These are phyloP conservation scores for Avahi laniger DNA, from an alignment of 2,797 vertebrate genomes.

Conservation along the genomic window DNA sequence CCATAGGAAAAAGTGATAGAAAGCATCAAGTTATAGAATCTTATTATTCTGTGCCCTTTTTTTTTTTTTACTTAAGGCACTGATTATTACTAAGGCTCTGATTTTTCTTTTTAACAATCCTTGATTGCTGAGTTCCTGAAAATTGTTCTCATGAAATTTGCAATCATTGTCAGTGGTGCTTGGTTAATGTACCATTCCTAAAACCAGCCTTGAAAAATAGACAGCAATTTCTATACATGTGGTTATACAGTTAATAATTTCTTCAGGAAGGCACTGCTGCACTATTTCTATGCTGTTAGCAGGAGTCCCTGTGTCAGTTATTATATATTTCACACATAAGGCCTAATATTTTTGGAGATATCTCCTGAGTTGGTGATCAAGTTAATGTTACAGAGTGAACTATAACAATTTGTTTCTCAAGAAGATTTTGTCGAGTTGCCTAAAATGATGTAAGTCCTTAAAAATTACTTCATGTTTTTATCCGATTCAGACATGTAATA, in stretches of 20 bases:
- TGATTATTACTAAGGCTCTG: not conserved
- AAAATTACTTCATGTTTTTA: slow-evolving; percentile 38
- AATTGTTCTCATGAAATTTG: slow-evolving; percentile 37
- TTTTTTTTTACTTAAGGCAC: not conserved
- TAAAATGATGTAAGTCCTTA: slow-evolving; percentile 39
- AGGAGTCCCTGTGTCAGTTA: slow-evolving; percentile 10
- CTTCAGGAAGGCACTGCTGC: not conserved
- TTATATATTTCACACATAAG: slow-evolving; percentile 13
- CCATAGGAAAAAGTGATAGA: slow-evolving; percentile 16
- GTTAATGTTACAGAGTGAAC: not conserved
- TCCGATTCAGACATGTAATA: not conserved
- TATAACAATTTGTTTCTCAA: slow-evolving; percentile 7
- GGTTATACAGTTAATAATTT: not conserved
- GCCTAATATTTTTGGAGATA: not conserved
- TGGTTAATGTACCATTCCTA: not conserved
- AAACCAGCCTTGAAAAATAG: slow-evolving; percentile 23
- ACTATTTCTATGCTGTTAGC: not conserved
- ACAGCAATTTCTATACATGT: not conserved
- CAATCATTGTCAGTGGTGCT: not conserved
- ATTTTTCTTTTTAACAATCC: not conserved
- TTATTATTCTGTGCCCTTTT: not conserved
- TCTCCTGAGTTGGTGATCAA: not conserved
- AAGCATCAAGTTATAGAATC: not conserved
- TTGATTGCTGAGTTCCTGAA: slow-evolving; percentile 14
- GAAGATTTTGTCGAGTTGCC: not conserved